phyloP scores from a whole-genome alignment of 2,888 invertebrate genomes.

The Scaptomyza cyrtandrae region DNA sequence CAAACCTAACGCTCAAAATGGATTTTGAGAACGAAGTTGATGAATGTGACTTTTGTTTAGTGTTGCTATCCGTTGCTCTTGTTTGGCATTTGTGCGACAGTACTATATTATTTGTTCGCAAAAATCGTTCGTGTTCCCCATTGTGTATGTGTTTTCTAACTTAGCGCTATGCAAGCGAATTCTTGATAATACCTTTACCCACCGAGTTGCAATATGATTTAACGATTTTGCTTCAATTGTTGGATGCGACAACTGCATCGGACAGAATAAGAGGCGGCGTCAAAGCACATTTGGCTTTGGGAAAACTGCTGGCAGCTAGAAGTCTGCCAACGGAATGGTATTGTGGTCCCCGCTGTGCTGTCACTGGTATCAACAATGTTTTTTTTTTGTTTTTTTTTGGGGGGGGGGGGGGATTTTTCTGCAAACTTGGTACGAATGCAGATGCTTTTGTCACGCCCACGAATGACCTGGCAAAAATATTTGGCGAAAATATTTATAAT shows the following conservation, averaged over 20 bases:
- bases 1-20: constrained; percentile 37
- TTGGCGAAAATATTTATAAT: neutral
- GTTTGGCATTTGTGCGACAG: neutral
- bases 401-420: neutral
- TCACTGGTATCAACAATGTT: constrained; percentile 3
- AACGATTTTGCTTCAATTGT: neutral
- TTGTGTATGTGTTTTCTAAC: neutral
- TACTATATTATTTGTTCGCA: neutral
- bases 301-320: neutral
- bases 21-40: neutral
- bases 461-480: neutral
- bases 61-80: neutral
- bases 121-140: neutral
- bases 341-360: constrained; percentile 5
- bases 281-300: neutral
- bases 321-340: constrained; percentile 1
- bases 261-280: neutral
- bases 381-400: neutral
- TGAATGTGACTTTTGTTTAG: neutral
- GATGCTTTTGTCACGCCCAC: constrained; percentile 4
- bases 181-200: neutral
- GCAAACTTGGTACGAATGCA: neutral
- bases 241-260: constrained; percentile 2
- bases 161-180: neutral
- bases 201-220: neutral